Percentiles rank a stretch among this genome's conserved stretches.
phyloP scores from a whole-genome alignment of 1,140 invertebrate species.

The Orchestia grillus region DNA sequence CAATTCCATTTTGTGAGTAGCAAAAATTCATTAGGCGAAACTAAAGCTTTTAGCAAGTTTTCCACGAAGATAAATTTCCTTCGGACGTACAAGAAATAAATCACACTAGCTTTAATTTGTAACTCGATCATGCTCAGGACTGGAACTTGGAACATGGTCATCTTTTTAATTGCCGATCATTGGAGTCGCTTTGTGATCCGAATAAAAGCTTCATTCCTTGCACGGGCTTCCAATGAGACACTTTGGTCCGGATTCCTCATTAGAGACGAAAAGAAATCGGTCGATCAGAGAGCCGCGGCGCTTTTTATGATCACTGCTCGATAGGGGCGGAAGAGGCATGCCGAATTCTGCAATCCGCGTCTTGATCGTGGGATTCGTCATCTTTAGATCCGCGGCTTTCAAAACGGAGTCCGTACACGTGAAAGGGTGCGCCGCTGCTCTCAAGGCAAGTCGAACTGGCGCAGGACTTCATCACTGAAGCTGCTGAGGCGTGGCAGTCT shows the following conservation, averaged over 20 bases:
- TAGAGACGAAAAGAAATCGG: conserved; percentile 36
- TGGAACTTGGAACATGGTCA: not conserved
- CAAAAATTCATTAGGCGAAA: not conserved
- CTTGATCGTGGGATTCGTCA: conserved; percentile 45
- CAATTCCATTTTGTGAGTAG: not conserved
- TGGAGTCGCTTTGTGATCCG: conserved; percentile 5
- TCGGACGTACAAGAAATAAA: not conserved
- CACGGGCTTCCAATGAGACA: conserved; percentile 34
- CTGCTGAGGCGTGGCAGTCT: not conserved
- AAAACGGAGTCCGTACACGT: not conserved
- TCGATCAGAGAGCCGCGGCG: not conserved
- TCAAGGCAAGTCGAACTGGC: not conserved
- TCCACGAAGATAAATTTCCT: not conserved
- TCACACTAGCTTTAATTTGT: not conserved
- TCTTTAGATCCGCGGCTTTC: not conserved
- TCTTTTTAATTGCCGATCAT: not conserved
- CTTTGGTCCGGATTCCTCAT: conserved; percentile 35
- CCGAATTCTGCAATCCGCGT: conserved; percentile 16
- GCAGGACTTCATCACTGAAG: not conserved
- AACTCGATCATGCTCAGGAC: not conserved
- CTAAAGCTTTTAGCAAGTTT: not conserved
- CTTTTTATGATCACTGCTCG: conserved; percentile 28
- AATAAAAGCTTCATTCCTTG: conserved; percentile 20
- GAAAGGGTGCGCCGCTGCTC: not conserved
- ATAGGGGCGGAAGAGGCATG: conserved; percentile 4